These are phyloP conservation scores for Aspidoscelis tigris DNA, from an alignment of 2,113 vertebrate species.

Conservation along the genomic window DNA sequence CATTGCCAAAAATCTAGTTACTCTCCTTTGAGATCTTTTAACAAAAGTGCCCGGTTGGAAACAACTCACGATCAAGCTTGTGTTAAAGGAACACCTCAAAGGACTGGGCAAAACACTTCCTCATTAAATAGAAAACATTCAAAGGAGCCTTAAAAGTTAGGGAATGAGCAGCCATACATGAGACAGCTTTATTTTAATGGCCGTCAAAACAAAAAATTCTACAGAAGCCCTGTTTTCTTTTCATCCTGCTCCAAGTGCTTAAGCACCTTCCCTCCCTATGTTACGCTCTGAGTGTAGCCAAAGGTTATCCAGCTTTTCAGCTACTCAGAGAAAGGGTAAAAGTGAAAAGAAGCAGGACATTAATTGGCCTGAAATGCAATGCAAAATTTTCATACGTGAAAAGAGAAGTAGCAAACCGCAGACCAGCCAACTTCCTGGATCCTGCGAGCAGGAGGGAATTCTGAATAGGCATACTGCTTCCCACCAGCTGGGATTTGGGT, in stretches of 20 bases:
- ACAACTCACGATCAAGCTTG: neutral
- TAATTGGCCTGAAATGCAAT: neutral
- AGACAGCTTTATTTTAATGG: neutral
- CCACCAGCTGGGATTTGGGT: too few species aligned
- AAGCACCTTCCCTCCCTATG: neutral
- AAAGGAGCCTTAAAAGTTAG: neutral
- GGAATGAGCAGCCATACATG: neutral
- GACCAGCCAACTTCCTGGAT: too few species aligned
- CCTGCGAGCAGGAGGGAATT: too few species aligned
- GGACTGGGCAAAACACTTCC: neutral
- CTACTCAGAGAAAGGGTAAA: neutral
- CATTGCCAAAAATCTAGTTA: neutral
- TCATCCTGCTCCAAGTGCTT: neutral
- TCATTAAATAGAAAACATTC: neutral
- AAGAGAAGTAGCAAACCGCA: neutral
- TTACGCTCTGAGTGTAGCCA: slow-evolving; percentile 21
- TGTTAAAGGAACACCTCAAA: neutral
- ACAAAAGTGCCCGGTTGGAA: neutral
- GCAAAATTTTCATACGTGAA: neutral
- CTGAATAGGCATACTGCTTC: too few species aligned
- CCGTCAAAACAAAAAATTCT: neutral
- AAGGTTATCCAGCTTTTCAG: slow-evolving; percentile 12
- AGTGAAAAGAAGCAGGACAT: slow-evolving; percentile 5
- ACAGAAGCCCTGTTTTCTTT: neutral
- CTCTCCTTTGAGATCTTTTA: neutral